Evolutionary conservation across 2,113 vertebrate species (phyloP), one percentile per base, ranked within the genome.

Genomic region (Donacobius atricapilla): DNA sequence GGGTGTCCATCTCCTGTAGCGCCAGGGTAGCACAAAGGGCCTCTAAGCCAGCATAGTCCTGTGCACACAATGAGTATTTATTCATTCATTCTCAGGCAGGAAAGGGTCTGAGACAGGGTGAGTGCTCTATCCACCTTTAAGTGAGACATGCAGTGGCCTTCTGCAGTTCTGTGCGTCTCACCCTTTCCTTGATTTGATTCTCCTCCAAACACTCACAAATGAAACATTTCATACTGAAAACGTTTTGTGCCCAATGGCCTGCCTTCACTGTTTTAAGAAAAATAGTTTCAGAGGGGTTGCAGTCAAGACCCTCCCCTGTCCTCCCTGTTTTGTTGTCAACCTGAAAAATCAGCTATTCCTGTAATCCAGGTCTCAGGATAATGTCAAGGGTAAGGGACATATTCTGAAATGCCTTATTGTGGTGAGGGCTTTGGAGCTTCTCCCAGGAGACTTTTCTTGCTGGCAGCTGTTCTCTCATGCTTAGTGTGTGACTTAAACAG

Each of bases 401-500:
- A 15, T 39, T 15, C 21, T 58, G 61, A 61, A 85, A n/a, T 20
- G 4, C 37, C 37, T 77, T 54, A 15, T 20, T 80, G 30, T 33
- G 7, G 6, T 18, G 33, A 28, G 28, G 27, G 25, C 12, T 85
- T 85, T 87, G 58, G 58, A 88, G 19, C 24, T 40, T 83, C 48
- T 87, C 11, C 21, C 56, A 44, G 28, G 50, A 71, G 60, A 31
- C 48, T 66, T 68, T 87, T 53, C 50, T 69, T 70, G 15, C 25
- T 82, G 56, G 27, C n/a, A 91, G 13, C 7, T n/a, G n/a, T 85
- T 91, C 83, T 90, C 71, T 82, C 17, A 13, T 64, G 48, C 73
- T 91, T 51, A 77, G 71, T 70, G 54, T 87, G 84, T 57, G 72
- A 61, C 65, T 92, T 92, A 92, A 97, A 88, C 68, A 86, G 73